phyloP scores from a whole-genome alignment of 2,113 vertebrate species.

The Peromyscus polionotus region DNA sequence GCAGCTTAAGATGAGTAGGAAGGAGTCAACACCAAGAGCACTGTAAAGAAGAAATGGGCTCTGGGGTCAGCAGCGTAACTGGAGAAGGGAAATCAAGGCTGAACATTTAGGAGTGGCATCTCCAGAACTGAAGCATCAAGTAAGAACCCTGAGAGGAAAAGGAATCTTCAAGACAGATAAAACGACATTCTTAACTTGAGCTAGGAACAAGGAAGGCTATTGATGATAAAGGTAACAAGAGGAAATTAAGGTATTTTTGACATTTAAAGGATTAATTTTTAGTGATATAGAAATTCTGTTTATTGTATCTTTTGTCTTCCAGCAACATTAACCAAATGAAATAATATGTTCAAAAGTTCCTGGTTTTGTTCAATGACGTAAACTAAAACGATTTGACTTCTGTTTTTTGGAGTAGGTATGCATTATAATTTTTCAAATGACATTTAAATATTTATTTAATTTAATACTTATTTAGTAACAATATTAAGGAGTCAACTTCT shows the following conservation, averaged over 20 bases:
- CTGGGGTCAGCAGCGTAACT: neutral
- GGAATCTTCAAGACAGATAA: neutral
- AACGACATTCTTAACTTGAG: neutral
- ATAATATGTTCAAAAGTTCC: constrained; percentile 16
- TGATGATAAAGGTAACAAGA: neutral
- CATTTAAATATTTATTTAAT: neutral
- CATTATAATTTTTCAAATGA: constrained; percentile 43
- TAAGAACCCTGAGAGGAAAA: neutral
- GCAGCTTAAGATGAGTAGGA: neutral
- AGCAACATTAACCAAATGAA: neutral
- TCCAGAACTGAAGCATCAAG: neutral
- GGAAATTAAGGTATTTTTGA: neutral
- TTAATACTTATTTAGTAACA: neutral
- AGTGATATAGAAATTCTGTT: neutral
- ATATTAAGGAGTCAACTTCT: constrained; percentile 15
- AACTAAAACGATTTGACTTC: constrained; percentile 2
- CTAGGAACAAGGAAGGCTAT: neutral
- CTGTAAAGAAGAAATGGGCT: neutral
- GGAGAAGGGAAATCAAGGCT: neutral
- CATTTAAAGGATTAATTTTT: constrained; percentile 40
- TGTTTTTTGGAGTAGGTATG: neutral
- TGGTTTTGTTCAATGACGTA: constrained; percentile 7
- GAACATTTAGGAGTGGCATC: neutral
- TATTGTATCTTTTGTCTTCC: constrained; percentile 22
- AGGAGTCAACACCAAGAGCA: neutral